Evolutionary conservation across 1,140 invertebrate genomes (phyloP).

Genomic region (Chironomus striatipennis): DNA sequence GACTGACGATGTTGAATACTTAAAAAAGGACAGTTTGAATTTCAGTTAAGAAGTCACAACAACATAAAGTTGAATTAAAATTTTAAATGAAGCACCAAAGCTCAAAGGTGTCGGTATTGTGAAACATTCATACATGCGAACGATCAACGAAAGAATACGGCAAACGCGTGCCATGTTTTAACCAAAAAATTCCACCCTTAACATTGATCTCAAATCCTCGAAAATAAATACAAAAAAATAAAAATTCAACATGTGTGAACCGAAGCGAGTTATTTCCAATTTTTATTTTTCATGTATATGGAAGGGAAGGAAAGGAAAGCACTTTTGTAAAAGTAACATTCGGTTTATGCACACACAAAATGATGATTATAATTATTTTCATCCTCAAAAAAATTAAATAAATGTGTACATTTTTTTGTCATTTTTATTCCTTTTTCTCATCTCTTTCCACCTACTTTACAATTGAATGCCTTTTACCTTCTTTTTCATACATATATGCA

Average conservation of each 20-base stretch:
- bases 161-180: slow-evolving; percentile 7
- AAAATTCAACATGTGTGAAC: slow-evolving; percentile 5
- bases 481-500: not conserved
- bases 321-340: not conserved
- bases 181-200: slow-evolving; percentile 11
- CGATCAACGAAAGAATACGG: not conserved
- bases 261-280: not conserved
- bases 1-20: too few relatives aligned
- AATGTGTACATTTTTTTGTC: slow-evolving; percentile 5
- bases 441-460: slow-evolving; percentile 21
- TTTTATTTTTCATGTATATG: not conserved
- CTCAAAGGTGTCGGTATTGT: slow-evolving; percentile 9
- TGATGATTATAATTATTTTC: slow-evolving; percentile 23
- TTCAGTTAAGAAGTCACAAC: not conserved
- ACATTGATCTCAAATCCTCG: slow-evolving; percentile 13
- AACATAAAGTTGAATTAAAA: not conserved
- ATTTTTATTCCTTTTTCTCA: not conserved
- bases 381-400: too few relatives aligned
- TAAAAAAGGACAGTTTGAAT: slow-evolving; percentile 5
- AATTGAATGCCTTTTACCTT: slow-evolving; percentile 1
- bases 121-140: slow-evolving; percentile 1
- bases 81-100: not conserved
- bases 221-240: not conserved
- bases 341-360: slow-evolving; percentile 16
- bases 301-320: slow-evolving; percentile 14